phyloP scores from a whole-genome alignment of 2,797 vertebrate species.

The Sebastiscus albofasciatus region DNA sequence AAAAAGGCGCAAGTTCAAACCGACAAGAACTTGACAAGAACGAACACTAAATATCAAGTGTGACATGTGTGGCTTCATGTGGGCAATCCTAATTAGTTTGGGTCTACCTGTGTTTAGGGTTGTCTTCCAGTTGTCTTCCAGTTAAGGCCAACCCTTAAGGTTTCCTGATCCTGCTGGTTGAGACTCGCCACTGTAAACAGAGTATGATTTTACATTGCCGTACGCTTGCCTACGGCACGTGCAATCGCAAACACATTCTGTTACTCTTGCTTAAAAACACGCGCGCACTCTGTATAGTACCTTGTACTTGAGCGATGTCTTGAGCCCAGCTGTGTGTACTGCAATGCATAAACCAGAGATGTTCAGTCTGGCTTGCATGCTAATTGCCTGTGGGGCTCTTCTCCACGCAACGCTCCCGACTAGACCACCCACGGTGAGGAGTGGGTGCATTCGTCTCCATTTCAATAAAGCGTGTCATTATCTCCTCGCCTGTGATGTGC shows the following conservation, averaged over 20 bases:
- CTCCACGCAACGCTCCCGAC: constrained; percentile 45
- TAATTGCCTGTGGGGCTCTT: constrained; percentile 71
- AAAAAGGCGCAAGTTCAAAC: neutral
- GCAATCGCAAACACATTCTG: neutral
- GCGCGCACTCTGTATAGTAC: neutral
- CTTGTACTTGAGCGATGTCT: constrained; percentile 57
- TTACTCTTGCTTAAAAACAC: constrained; percentile 12
- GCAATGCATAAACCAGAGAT: constrained; percentile 73
- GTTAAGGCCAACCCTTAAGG: neutral
- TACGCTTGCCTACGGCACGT: neutral
- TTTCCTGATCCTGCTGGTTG: constrained; percentile 22
- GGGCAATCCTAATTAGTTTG: neutral
- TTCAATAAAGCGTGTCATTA: constrained; percentile 81
- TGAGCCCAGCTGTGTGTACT: constrained; percentile 72
- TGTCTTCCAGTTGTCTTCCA: constrained; percentile 15
- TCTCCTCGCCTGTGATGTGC: constrained; percentile 70
- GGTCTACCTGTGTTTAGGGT: constrained; percentile 8
- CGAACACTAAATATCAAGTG: neutral
- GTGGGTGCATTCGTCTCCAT: constrained; percentile 68
- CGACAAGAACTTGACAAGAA: neutral
- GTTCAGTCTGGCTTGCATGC: constrained; percentile 66
- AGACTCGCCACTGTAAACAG: constrained; percentile 32
- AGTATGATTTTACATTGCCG: neutral
- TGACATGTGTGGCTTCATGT: neutral
- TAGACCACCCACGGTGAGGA: constrained; percentile 75